phyloP scores from a whole-genome alignment of 2,797 vertebrate genomes.

The Manis pentadactyla region DNA sequence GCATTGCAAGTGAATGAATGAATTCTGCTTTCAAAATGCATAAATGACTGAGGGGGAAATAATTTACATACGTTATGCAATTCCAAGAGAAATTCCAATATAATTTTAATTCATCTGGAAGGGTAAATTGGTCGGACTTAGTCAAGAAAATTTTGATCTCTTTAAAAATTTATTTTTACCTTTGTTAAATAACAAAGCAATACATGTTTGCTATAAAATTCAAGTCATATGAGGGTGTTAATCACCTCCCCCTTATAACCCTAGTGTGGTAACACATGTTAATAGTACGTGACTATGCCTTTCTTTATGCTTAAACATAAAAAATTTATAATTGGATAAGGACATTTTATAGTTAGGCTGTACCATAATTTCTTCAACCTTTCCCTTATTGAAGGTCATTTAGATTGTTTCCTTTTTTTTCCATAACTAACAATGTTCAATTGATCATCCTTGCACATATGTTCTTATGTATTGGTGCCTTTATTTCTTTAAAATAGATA shows the following conservation, averaged over 20 bases:
- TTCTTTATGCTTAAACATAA: neutral
- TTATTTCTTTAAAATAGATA: neutral
- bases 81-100: neutral
- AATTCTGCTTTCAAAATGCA: neutral
- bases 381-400: neutral
- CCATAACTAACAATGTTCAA: neutral
- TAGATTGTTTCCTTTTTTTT: neutral
- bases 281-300: neutral
- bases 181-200: constrained; percentile 10
- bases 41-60: neutral
- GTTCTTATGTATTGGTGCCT: neutral
- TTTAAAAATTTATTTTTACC: neutral
- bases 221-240: neutral
- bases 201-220: neutral
- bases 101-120: constrained; percentile 8
- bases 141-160: neutral
- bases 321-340: neutral
- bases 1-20: neutral
- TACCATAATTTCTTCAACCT: neutral
- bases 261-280: neutral
- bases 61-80: neutral
- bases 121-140: neutral
- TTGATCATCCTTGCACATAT: neutral
- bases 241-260: neutral
- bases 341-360: neutral